These are phyloP conservation scores for Drosophila albomicans DNA, from an alignment of 1,140 invertebrate species.

Conservation along the genomic window DNA sequence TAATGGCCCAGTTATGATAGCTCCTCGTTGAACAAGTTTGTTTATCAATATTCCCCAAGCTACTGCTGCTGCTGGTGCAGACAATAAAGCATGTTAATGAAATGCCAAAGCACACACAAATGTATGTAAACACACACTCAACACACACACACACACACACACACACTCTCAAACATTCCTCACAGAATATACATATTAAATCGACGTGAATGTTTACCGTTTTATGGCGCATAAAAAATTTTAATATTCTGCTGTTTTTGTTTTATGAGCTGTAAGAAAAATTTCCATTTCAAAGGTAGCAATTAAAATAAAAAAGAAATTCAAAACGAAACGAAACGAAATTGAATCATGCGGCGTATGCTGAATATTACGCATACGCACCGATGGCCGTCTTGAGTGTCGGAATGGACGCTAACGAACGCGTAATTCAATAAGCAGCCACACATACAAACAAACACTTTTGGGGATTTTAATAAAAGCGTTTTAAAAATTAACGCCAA, in stretches of 20 bases:
- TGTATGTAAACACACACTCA: conserved; percentile 5
- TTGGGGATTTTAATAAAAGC: conserved; percentile 26
- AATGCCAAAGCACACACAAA: conserved; percentile 20
- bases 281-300: conserved; percentile 9
- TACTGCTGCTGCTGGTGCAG: not conserved
- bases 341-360: conserved; percentile 53
- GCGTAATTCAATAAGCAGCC: conserved; percentile 33
- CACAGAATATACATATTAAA: conserved; percentile 19
- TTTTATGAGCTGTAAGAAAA: conserved; percentile 44
- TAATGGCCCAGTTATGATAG: not conserved
- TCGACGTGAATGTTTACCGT: conserved; percentile 20
- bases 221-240: conserved; percentile 24
- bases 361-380: conserved; percentile 46
- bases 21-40: not conserved
- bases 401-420: not conserved
- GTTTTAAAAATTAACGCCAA: conserved; percentile 38
- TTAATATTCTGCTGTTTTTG: conserved; percentile 9
- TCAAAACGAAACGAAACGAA: not conserved
- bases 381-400: not conserved
- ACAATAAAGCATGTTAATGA: conserved; percentile 1
- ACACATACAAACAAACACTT: conserved; percentile 1
- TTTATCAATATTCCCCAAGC: not conserved
- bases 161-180: not conserved
- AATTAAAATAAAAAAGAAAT: conserved; percentile 19
- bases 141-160: conserved; percentile 12